Evolutionary conservation across 2,888 invertebrate species (phyloP).

Genomic region (Perizoma flavofasciatum): DNA sequence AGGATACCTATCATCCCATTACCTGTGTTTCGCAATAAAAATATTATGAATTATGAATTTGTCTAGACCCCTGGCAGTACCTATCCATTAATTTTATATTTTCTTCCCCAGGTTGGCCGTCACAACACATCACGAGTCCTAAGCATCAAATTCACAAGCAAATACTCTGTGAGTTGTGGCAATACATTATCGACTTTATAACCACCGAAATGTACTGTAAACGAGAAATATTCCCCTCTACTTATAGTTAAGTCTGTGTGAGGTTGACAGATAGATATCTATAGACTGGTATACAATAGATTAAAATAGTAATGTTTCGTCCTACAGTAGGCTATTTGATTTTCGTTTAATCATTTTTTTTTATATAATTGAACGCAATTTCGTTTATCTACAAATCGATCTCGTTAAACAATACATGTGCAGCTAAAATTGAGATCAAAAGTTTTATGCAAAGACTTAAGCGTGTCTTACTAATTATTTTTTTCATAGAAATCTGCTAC

Average conservation of each 20-base stretch:
- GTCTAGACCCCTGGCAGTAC: too few species aligned
- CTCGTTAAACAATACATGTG: too few species aligned
- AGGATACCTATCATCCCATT: too few species aligned
- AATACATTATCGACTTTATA: slow-evolving; percentile 34
- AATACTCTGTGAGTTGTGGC: slow-evolving; percentile 76
- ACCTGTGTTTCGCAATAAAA: too few species aligned
- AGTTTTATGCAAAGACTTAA: too few species aligned
- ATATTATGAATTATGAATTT: too few species aligned
- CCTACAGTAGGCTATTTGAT: not conserved
- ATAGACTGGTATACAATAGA: slow-evolving; percentile 21
- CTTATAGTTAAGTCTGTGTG: slow-evolving; percentile 28
- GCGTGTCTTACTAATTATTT: too few species aligned
- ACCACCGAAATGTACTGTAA: slow-evolving; percentile 32
- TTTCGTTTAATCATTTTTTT: too few species aligned
- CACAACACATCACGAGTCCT: slow-evolving; percentile 54
- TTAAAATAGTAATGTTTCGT: slow-evolving; percentile 9
- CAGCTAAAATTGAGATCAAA: too few species aligned
- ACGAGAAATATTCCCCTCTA: slow-evolving; percentile 24
- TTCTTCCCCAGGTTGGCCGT: slow-evolving; percentile 49
- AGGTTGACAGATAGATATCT: slow-evolving; percentile 7
- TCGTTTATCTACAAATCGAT: not conserved
- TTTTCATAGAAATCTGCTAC: too few species aligned
- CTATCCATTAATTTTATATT: too few species aligned
- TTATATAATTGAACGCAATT: slow-evolving; percentile 5
- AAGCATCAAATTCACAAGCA: slow-evolving; percentile 49